Percentiles rank a stretch among this genome's conserved stretches.
phyloP scores from a whole-genome alignment of 2,113 vertebrate species.

The Psittacara wagleri region DNA sequence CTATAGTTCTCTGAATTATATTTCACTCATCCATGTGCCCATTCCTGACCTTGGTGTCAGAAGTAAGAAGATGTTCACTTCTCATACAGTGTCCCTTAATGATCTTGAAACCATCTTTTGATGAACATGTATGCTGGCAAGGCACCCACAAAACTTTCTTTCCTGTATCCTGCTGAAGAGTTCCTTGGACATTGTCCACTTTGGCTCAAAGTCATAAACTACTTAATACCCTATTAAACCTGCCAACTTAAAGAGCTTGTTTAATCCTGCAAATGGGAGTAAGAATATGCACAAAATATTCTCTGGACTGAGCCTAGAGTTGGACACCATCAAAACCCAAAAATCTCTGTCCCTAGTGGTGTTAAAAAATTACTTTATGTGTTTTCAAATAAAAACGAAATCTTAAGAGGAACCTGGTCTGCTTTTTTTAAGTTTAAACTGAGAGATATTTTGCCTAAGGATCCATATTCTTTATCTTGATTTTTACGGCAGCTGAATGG shows the following conservation, averaged over 20 bases:
- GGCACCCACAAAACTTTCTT: neutral
- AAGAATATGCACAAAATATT: neutral
- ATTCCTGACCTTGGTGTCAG: neutral
- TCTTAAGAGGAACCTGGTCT: neutral
- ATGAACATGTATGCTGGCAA: neutral
- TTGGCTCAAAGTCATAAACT: neutral
- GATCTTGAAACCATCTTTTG: neutral
- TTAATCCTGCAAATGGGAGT: neutral
- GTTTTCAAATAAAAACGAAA: neutral
- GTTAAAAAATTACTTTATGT: neutral
- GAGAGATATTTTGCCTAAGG: neutral
- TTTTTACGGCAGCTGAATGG: neutral
- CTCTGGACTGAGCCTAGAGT: neutral
- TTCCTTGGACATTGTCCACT: neutral
- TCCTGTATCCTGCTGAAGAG: neutral
- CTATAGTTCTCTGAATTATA: neutral
- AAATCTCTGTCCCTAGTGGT: neutral
- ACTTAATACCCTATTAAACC: neutral
- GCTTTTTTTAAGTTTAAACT: neutral
- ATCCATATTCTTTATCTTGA: neutral
- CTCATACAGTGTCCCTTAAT: neutral
- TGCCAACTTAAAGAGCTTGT: neutral
- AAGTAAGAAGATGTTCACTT: neutral
- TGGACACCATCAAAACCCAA: neutral
- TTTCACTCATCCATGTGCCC: neutral